Percentiles rank a stretch among this genome's conserved stretches.
Conservation (phyloP, 2,888 invertebrate species). For the Nephrotoma flavescens region DNA sequence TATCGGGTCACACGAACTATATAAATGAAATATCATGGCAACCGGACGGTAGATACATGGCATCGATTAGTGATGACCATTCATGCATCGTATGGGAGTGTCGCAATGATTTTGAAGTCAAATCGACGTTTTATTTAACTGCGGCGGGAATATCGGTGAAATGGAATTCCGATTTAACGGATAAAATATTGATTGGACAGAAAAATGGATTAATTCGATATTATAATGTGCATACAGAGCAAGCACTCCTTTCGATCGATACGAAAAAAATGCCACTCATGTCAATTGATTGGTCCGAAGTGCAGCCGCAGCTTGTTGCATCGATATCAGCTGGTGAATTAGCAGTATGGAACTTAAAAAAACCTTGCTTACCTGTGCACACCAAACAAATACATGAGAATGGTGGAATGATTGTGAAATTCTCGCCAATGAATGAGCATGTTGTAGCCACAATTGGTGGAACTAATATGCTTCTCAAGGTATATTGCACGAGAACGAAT, state of each 20-base stretch:
- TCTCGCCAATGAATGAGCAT: conserved; percentile 45
- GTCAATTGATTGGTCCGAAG: conserved; percentile 55
- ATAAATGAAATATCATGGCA: conserved; percentile 56
- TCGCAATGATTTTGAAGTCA: conserved; percentile 35
- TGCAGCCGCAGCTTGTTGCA: conserved; percentile 31
- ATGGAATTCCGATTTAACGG: conserved; percentile 54
- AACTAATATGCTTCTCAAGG: conserved; percentile 48
- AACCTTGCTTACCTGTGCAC: conserved; percentile 46
- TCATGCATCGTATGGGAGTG: conserved; percentile 53
- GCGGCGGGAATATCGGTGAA: conserved; percentile 51
- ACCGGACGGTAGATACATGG: conserved; percentile 49
- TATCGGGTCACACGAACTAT: conserved; percentile 49
- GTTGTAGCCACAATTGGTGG: conserved; percentile 51
- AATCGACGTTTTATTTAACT: conserved; percentile 43
- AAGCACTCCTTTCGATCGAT: conserved; percentile 50
- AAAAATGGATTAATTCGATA: conserved; percentile 58
- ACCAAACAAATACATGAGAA: conserved; percentile 45
- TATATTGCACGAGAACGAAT: conserved; percentile 42
- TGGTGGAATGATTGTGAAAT: conserved; percentile 43
- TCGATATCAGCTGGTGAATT: conserved; percentile 51
- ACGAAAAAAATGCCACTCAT: conserved; percentile 43
- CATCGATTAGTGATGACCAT: conserved; percentile 63
- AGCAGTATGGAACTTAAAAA: conserved; percentile 50
- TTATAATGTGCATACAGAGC: conserved; percentile 52
- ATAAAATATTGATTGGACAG: conserved; percentile 59